Evolutionary conservation across 1,140 invertebrate species (phyloP).

Genomic region (Drosophila fuyamai): DNA sequence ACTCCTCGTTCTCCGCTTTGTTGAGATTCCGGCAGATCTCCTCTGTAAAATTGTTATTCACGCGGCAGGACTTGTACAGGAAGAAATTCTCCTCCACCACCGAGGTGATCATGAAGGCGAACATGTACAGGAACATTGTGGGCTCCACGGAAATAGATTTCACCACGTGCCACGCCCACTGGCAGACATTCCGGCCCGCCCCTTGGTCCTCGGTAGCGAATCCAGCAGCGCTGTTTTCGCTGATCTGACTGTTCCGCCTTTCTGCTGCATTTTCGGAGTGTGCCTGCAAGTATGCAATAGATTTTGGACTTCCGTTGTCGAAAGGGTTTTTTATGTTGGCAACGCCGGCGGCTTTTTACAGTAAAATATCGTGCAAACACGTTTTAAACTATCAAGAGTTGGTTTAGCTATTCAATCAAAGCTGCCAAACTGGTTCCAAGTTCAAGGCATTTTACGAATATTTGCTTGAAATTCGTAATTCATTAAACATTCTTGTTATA

Average conservation of each 20-base stretch:
- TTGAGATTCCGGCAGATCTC: conserved; percentile 88
- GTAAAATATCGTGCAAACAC: not conserved
- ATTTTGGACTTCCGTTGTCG: conserved; percentile 3
- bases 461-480: too few relatives aligned
- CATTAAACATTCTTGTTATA: too few relatives aligned
- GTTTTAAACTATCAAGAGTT: conserved; percentile 7
- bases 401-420: not conserved
- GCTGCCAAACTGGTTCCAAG: too few relatives aligned
- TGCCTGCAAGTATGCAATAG: conserved; percentile 61
- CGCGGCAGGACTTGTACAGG: conserved; percentile 89
- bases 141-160: conserved; percentile 88
- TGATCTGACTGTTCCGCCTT: conserved; percentile 38
- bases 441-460: too few relatives aligned
- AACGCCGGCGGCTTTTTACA: conserved; percentile 11
- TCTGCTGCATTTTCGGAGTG: conserved; percentile 18
- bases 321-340: conserved; percentile 2
- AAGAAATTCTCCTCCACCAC: conserved; percentile 92
- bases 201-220: conserved; percentile 1
- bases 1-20: conserved; percentile 84
- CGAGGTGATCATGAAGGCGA: conserved; percentile 91
- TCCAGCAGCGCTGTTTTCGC: conserved; percentile 17
- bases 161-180: conserved; percentile 27
- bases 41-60: conserved; percentile 88
- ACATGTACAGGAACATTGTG: conserved; percentile 92
- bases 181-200: conserved; percentile 8